Evolutionary conservation across 2,888 invertebrate genomes (phyloP), one percentile per base, ranked within the genome.

Genomic region (Tachystola acroxantha): DNA sequence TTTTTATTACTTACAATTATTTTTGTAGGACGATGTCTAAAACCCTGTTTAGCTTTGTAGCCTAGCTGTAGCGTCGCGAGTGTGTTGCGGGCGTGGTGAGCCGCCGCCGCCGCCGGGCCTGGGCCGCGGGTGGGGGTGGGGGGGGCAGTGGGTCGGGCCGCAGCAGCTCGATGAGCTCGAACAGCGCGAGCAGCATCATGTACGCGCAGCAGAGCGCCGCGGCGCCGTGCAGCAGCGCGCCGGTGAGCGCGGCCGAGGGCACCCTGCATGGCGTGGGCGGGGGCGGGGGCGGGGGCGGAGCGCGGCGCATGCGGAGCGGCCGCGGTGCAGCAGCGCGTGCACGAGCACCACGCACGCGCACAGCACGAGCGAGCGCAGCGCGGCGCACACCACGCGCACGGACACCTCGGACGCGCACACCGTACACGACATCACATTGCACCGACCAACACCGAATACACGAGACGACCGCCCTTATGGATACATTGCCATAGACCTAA

Each of bases 261-360:
- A 43, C 58, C 2, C 28, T 36, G 27, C 32, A 39, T n/a, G 29
- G 28, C 16, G 26, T 26, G 10, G 26, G 26, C 30, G 19, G 37
- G 37, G 13, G 7, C 7, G 30, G 10, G 7, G 12, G 30, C 28
- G 10, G 19, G 39, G 39, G 19, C 9, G 40, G 42, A 51, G 48
- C 33, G 43, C 34, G 29, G 65, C 64, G 45, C 71, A 43, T 32
- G 44, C 26, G 10, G 57, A 63, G 12, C 73, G 66, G 39, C 70
- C 64, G 66, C 69, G 71, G 58, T 70, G 64, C 40, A 76, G 54
- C 48, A 75, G 44, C 36, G 66, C 57, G 59, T 75, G 75, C 34
- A 72, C 59, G 28, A 68, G 33, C 35, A 74, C 34, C 40, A 75
- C 58, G 49, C 67, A 64, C 35, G 58, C 48, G 62, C 72, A 74